Percentiles rank a stretch among this genome's conserved stretches.
Evolutionary conservation across 2,888 invertebrate species (phyloP).

Genomic region (Oscheius sp.): DNA sequence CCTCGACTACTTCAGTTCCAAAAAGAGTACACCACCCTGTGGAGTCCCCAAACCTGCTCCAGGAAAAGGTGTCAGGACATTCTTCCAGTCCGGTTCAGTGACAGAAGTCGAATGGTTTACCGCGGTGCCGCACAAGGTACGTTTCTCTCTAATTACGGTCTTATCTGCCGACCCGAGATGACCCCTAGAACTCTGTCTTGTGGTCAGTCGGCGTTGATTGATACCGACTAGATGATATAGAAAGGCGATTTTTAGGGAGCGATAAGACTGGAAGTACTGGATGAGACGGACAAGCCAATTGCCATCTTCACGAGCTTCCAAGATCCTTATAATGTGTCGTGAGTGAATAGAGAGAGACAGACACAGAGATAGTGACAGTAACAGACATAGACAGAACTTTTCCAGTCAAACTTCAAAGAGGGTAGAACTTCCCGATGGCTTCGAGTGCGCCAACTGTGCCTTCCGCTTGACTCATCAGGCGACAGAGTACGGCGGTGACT

Average conservation of each 20-base stretch:
- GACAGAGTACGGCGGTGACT: constrained; percentile 86
- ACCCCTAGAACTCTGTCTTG: constrained; percentile 7
- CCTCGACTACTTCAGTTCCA: constrained; percentile 91
- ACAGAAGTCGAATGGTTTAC: constrained; percentile 93
- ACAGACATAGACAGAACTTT: background rate
- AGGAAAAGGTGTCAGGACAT: constrained; percentile 55
- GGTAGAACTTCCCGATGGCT: constrained; percentile 85
- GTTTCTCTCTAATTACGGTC: constrained; percentile 71
- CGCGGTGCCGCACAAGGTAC: constrained; percentile 90
- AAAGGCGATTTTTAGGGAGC: constrained; percentile 83
- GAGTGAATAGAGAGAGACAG: constrained; percentile 1
- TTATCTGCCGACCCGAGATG: constrained; percentile 31
- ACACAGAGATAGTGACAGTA: background rate
- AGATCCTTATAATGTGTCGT: constrained; percentile 59
- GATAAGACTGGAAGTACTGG: constrained; percentile 87
- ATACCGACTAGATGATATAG: background rate
- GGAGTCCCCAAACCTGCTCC: constrained; percentile 87
- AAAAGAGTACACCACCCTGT: constrained; percentile 89
- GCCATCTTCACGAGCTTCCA: constrained; percentile 81
- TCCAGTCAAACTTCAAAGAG: constrained; percentile 85
- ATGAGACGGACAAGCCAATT: constrained; percentile 85
- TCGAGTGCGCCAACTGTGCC: constrained; percentile 89
- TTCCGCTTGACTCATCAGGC: constrained; percentile 89
- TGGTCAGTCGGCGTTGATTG: constrained; percentile 1
- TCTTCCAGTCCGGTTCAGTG: constrained; percentile 80